phyloP scores from a whole-genome alignment of 2,113 vertebrate species.

The Hystrix cristata region DNA sequence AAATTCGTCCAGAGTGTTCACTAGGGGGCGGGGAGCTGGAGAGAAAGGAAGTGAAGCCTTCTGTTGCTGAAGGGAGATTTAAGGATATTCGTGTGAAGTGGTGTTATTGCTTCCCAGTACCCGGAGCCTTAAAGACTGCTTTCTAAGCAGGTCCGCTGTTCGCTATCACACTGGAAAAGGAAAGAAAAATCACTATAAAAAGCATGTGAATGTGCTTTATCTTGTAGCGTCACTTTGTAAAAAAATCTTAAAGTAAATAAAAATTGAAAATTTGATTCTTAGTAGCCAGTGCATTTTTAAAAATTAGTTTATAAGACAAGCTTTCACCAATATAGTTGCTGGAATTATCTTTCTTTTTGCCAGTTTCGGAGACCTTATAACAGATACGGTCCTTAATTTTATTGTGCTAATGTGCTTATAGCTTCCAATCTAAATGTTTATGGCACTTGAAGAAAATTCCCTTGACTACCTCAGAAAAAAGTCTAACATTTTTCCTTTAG shows the following conservation, averaged over 20 bases:
- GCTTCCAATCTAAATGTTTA: conserved; percentile 51
- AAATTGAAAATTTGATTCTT: conserved; percentile 24
- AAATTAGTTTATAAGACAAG: background rate
- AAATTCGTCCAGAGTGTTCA: conserved; percentile 41
- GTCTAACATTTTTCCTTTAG: conserved; percentile 19
- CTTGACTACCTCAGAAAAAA: conserved; percentile 32
- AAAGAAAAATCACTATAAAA: conserved; percentile 42
- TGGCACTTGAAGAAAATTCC: conserved; percentile 11
- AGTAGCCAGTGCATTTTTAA: background rate
- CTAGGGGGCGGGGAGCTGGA: too few species aligned
- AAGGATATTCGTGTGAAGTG: background rate
- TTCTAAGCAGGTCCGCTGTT: background rate
- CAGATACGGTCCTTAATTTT: conserved; percentile 10
- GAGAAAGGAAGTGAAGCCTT: background rate
- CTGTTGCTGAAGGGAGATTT: conserved; percentile 6
- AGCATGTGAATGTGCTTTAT: background rate
- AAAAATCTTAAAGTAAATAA: conserved; percentile 38
- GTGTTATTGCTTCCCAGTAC: background rate
- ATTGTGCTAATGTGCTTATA: background rate
- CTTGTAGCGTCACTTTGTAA: background rate
- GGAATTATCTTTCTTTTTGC: background rate
- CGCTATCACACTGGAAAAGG: conserved; percentile 20
- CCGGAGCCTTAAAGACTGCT: background rate
- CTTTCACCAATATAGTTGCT: conserved; percentile 30
- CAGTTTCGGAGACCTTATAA: conserved; percentile 1